phyloP scores from a whole-genome alignment of 2,797 vertebrate genomes.

The Malacoraja senta region DNA sequence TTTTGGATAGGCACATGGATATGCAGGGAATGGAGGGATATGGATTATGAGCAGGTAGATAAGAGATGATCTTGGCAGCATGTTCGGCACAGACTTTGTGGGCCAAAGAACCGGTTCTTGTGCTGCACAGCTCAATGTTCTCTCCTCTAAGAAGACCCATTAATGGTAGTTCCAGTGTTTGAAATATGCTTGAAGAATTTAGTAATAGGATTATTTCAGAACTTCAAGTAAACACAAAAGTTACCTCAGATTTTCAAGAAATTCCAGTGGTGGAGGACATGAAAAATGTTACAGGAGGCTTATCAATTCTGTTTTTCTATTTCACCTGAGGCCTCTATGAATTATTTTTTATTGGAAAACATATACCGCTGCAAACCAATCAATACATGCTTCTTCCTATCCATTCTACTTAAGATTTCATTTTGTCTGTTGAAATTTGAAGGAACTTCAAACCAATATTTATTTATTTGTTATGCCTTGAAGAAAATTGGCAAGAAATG shows the following conservation, averaged over 20 bases:
- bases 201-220: background rate
- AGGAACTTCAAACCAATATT: background rate
- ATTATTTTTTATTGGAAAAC: background rate
- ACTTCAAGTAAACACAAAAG: background rate
- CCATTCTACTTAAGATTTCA: slow-evolving; percentile 12
- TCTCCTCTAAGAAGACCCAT: no score
- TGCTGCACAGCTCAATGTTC: no score
- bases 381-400: background rate
- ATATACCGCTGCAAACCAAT: background rate
- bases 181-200: background rate
- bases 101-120: no score
- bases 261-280: background rate
- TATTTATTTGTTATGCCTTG: background rate
- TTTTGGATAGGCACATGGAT: no score
- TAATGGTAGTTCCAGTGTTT: background rate
- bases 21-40: no score
- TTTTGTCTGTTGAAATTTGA: background rate
- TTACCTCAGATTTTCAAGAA: background rate
- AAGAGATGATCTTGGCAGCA: no score
- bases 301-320: slow-evolving; percentile 7
- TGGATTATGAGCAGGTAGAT: no score
- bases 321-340: background rate
- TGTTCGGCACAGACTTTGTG: no score
- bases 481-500: background rate
- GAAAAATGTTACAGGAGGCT: background rate